Evolutionary conservation across 2,113 vertebrate species (phyloP).

Genomic region (Thamnophis sirtalis): DNA sequence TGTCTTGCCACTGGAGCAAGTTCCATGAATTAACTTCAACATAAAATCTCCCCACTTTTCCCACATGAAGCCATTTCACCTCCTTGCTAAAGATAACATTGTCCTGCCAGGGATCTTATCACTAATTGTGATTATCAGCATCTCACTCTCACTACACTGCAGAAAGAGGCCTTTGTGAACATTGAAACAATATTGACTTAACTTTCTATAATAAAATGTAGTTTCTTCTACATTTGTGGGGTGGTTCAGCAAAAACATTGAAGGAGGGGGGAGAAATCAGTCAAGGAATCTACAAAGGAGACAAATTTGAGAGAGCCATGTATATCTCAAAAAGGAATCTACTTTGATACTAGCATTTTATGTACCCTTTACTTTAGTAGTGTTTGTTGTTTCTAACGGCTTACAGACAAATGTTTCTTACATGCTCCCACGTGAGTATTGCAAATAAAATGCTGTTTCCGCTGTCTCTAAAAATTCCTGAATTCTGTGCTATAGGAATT

Average conservation of each 20-base stretch:
- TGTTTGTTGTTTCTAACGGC: neutral
- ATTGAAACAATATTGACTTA: neutral
- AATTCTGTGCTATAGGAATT: neutral
- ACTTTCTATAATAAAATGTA: neutral
- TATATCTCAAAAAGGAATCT: neutral
- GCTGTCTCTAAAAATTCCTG: neutral
- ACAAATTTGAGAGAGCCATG: neutral
- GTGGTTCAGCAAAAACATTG: conserved; percentile 5
- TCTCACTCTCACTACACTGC: conserved; percentile 13
- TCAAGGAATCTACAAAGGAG: neutral
- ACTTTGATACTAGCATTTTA: neutral
- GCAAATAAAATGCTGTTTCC: neutral
- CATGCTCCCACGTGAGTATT: no score
- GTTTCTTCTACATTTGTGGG: neutral
- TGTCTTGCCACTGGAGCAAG: neutral
- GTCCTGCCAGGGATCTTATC: neutral
- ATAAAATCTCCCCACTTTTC: neutral
- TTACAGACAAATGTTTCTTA: neutral
- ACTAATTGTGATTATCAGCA: neutral
- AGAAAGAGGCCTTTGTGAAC: neutral
- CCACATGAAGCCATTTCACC: conserved; percentile 14
- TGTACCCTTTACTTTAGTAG: neutral
- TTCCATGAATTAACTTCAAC: conserved; percentile 6
- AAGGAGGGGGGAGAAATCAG: neutral
- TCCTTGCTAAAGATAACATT: neutral